Base-by-base conservation (phyloP, 2,888 invertebrate species). In the Mimumesa dahlbomi region DNA sequence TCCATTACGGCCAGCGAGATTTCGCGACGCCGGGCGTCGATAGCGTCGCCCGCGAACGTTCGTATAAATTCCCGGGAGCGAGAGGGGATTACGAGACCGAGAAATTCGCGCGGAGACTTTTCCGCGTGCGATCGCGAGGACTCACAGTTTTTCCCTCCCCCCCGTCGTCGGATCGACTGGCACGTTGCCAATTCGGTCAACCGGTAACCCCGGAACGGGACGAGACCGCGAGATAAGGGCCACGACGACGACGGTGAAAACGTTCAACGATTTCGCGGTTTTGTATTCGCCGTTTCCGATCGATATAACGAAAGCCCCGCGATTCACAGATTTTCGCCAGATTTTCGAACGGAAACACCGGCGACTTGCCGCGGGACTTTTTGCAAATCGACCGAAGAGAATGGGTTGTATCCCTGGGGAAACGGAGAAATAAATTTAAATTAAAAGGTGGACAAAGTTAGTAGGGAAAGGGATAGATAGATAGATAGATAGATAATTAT, bases 131-230 rank as follows among this genome's bases (percentile, higher is more conserved):
- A 59, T 50, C 50, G 34, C 25, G 36, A n/a, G n/a, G n/a, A n/a
- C n/a, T n/a, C n/a, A n/a, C n/a, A n/a, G n/a, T n/a, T n/a, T n/a
- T n/a, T n/a, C n/a, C n/a, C n/a, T n/a, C n/a, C n/a, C n/a, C n/a
- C n/a, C n/a, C n/a, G n/a, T 25, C 36, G 25, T 45, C 43, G 34
- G 21, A 13, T 31, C 56, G 29, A 7, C 22, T 78, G 75, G 73
- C 57, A 22, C n/a, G 14, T 14, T 29, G 68, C 78, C 78, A 75
- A 78, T 59, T 78, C 72, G 78, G 59, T 74, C 56, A 59, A 11
- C n/a, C 54, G 43, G 48, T 46, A 34, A 19, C 14, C 38, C 36
- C 25, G 36, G 14, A 31, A 42, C n/a, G 43, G 57, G 56, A 40
- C 14, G 63, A 21, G 25, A 6, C 31, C 14, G 3, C 19, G 29